Conservation (phyloP, 2,888 invertebrate species). For the Leptogaster cylindrica region DNA sequence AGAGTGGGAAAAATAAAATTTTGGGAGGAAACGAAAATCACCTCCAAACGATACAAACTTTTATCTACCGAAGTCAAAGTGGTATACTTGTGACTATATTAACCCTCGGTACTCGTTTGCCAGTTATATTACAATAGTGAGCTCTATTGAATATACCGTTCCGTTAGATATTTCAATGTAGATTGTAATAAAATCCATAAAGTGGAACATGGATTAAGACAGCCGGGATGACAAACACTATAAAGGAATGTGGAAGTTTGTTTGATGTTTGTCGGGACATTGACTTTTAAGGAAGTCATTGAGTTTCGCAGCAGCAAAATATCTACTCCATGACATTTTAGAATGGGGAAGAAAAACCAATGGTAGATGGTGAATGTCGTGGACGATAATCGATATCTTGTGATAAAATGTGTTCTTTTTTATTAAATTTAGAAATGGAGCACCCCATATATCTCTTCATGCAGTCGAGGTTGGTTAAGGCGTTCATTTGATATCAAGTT, state of each 20-base stretch:
- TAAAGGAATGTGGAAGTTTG: background rate
- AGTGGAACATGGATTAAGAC: constrained; percentile 28
- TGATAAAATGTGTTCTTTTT: constrained; percentile 26
- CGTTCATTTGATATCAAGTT: background rate
- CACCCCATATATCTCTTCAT: background rate
- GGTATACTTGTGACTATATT: background rate
- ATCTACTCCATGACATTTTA: too few relatives aligned
- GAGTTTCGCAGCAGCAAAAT: constrained; percentile 12
- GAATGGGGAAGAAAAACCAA: too few relatives aligned
- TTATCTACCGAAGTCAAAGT: background rate
- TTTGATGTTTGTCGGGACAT: background rate
- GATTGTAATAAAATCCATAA: constrained; percentile 33
- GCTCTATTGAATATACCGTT: constrained; percentile 25
- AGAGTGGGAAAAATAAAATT: background rate
- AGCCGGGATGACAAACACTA: background rate
- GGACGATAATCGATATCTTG: constrained; percentile 15
- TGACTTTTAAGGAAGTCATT: background rate
- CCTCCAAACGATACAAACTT: constrained; percentile 1
- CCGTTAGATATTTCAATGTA: constrained; percentile 22
- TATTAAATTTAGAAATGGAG: constrained; percentile 22
- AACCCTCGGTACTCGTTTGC: background rate
- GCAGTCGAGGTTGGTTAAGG: background rate
- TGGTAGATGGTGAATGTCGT: too few relatives aligned
- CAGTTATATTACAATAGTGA: background rate
- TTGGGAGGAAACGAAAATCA: background rate